A percentile compares a stretch with the other conserved stretches of the same genome.
Evolutionary conservation across 2,888 invertebrate species (phyloP).

Genomic region (Piscicola geometra): DNA sequence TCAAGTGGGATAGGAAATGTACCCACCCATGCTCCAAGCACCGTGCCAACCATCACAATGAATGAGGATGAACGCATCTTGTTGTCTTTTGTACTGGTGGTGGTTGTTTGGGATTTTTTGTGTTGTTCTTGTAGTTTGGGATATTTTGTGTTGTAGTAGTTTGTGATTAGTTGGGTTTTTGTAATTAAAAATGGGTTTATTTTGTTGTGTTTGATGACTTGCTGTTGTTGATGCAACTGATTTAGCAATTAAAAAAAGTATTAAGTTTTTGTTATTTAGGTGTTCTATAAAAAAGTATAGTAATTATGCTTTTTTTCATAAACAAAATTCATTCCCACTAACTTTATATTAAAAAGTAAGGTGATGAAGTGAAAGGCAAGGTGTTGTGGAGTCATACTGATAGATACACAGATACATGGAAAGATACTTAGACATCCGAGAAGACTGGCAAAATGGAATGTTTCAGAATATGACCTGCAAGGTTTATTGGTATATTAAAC

Average conservation of each 20-base stretch:
- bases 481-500: background rate
- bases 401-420: slow-evolving; percentile 42
- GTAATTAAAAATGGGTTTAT: too few species aligned
- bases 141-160: too few species aligned
- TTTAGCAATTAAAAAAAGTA: too few species aligned
- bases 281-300: too few species aligned
- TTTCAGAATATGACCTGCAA: slow-evolving; percentile 48
- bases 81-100: slow-evolving; percentile 13
- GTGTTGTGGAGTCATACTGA: background rate
- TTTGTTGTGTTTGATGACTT: too few species aligned
- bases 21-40: slow-evolving; percentile 77
- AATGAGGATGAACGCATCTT: slow-evolving; percentile 25
- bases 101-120: too few species aligned
- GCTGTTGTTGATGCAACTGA: too few species aligned
- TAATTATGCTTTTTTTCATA: too few species aligned
- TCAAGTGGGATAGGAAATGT: slow-evolving; percentile 80
- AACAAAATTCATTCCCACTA: too few species aligned
- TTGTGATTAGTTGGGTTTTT: too few species aligned
- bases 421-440: slow-evolving; percentile 46
- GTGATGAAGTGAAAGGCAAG: background rate
- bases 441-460: slow-evolving; percentile 50
- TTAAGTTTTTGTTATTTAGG: too few species aligned
- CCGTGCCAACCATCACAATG: slow-evolving; percentile 41
- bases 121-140: too few species aligned
- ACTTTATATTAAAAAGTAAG: background rate